Percentiles rank a stretch among this genome's conserved stretches.
Evolutionary conservation across 2,888 invertebrate genomes (phyloP).

Genomic region (Ditula angustiorana): DNA sequence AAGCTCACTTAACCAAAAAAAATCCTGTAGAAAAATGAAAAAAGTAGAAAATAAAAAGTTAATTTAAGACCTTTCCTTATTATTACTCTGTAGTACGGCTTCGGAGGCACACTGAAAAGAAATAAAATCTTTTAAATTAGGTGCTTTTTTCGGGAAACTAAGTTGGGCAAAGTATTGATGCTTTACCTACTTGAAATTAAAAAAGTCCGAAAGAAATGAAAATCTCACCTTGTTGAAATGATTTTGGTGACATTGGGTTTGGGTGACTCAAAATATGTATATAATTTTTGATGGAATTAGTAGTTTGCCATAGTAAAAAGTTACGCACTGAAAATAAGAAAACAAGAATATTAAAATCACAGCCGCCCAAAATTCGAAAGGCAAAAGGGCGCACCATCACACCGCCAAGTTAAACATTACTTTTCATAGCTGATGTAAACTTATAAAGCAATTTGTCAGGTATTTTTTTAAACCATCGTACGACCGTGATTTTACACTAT

Average conservation of each 20-base stretch:
- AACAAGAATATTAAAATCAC: constrained; percentile 41
- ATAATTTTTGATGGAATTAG: constrained; percentile 24
- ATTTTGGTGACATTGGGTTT: constrained; percentile 6
- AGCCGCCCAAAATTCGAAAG: constrained; percentile 29
- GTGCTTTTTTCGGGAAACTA: not conserved
- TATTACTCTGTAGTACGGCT: constrained; percentile 53
- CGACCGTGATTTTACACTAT: constrained; percentile 31
- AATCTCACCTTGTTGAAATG: constrained; percentile 9
- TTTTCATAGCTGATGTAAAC: not conserved
- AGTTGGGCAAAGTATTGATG: no score
- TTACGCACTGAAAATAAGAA: constrained; percentile 62
- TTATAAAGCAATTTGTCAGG: not conserved
- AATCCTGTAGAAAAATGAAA: constrained; percentile 70
- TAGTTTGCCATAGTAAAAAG: constrained; percentile 44
- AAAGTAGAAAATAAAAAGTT: constrained; percentile 69
- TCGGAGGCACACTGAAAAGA: constrained; percentile 67
- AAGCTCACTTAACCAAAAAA: constrained; percentile 61
- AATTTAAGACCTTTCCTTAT: constrained; percentile 62
- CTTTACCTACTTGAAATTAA: no score
- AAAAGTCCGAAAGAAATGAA: not conserved
- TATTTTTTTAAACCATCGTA: constrained; percentile 13
- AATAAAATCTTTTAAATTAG: constrained; percentile 32
- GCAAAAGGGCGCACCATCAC: not conserved
- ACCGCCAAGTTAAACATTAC: not conserved
- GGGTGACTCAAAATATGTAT: not conserved